These are phyloP conservation scores for Xanthorhoe designata DNA, from an alignment of 2,888 invertebrate genomes.

Conservation along the genomic window DNA sequence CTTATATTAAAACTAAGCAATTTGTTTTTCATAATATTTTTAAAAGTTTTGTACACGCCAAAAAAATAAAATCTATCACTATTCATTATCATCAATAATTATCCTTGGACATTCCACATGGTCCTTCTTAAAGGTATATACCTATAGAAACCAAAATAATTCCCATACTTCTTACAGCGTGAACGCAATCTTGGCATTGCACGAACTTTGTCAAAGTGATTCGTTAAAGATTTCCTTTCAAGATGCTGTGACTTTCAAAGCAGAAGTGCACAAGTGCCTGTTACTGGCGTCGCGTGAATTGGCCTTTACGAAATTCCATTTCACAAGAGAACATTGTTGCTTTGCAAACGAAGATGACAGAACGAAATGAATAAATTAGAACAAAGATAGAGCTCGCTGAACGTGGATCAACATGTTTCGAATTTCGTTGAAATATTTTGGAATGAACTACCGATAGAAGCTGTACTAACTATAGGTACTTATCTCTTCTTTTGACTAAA, in stretches of 20 bases:
- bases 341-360: conserved; percentile 22
- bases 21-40: too few species aligned
- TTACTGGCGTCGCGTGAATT: conserved; percentile 35
- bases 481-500: background rate
- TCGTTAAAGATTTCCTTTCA: conserved; percentile 33
- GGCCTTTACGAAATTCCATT: conserved; percentile 26
- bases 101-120: too few species aligned
- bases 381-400: conserved; percentile 2
- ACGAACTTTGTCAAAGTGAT: conserved; percentile 33
- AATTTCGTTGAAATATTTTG: background rate
- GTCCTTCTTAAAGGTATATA: too few species aligned
- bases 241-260: conserved; percentile 22
- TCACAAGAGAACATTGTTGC: conserved; percentile 29
- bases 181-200: conserved; percentile 13
- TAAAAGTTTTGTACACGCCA: too few species aligned
- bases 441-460: background rate
- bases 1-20: too few species aligned
- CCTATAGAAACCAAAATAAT: background rate
- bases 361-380: conserved; percentile 1
- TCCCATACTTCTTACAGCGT: background rate
- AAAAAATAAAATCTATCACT: too few species aligned
- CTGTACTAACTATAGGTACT: background rate
- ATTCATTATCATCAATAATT: too few species aligned
- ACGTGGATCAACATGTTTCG: background rate
- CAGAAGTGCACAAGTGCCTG: conserved; percentile 34